Base-by-base conservation (phyloP, 2,113 vertebrate species). In the Columbina picui region DNA sequence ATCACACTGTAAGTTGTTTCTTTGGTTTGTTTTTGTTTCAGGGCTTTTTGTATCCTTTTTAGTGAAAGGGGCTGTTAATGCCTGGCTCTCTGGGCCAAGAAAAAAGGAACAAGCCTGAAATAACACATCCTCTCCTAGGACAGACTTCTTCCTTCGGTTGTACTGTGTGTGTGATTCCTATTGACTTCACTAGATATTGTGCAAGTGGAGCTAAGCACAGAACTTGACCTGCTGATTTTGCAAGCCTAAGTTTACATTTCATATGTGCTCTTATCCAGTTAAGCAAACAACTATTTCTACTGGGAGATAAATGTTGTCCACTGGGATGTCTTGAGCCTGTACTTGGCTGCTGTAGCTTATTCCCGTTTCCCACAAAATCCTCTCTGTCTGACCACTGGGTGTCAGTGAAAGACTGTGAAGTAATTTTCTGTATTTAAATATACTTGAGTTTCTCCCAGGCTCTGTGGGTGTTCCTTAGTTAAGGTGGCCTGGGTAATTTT, bases 401-500 rank as follows among this genome's bases (percentile, higher is more conserved):
- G 97, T 96, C 97, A 97, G 59, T 94, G 55, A 76, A 84, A 94
- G 94, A 94, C 96, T 85, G 64, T 2, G 0, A 32, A 95, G 43
- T 39, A 45, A 23, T 71, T 76, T 86, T 75, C 18, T 73, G 7
- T 21, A 7, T 53, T 74, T 77, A 36, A 38, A 30, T n/a, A 43
- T 52, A 26, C 38, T 16, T 6, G 39, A 55, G 47, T 13, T 80
- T 77, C 22, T 57, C 47, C 55, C 29, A 1, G 6, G 19, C 67
- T 85, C 75, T 63, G 29, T 71, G 92, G 20, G 39, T 83, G 81
- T 86, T 89, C 90, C 27, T 57, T 23, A 41, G 41, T 95, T 98
- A 97, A 98, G 97, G 97, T 97, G 65, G 95, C 26, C 89, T 50
- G 39, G 45, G 22, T 21, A 59, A 59, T 57, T 96, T 91, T 29